Percentiles rank a stretch among this genome's conserved stretches.
These are phyloP conservation scores for Silvanus unidentatus DNA, from an alignment of 2,888 invertebrate species.

Conservation along the genomic window DNA sequence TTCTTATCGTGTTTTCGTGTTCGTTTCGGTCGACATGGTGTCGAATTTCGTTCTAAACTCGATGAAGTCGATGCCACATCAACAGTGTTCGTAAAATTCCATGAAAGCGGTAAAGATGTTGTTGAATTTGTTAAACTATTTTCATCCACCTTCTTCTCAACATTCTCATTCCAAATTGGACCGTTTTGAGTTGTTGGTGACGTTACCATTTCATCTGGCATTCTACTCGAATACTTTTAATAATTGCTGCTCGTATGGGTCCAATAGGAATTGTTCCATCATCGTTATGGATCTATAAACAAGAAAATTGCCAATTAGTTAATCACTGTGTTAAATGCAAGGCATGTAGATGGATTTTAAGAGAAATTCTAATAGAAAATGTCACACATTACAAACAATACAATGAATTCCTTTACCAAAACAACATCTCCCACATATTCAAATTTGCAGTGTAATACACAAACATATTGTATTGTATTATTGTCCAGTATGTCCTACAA, in stretches of 20 bases:
- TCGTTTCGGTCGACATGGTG: constrained; percentile 41
- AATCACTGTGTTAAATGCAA: no score
- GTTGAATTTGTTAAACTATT: constrained; percentile 9
- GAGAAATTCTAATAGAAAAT: no score
- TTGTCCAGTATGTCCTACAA: no score
- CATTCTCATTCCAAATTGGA: constrained; percentile 13
- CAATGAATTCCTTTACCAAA: no score
- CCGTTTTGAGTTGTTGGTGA: constrained; percentile 10
- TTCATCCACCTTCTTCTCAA: background rate
- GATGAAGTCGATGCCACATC: constrained; percentile 32
- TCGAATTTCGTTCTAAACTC: constrained; percentile 31
- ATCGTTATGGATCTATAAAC: background rate
- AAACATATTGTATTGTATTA: no score
- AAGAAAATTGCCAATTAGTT: no score
- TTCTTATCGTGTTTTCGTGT: constrained; percentile 42
- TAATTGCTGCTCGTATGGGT: constrained; percentile 78
- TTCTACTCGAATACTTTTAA: constrained; percentile 62
- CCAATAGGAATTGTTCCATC: constrained; percentile 41
- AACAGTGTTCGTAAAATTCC: constrained; percentile 19
- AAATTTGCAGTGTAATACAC: no score
- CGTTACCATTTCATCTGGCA: constrained; percentile 37
- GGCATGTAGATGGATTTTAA: no score
- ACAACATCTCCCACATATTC: no score
- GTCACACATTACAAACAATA: no score
- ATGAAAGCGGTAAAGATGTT: constrained; percentile 22